These are phyloP conservation scores for Poeciliopsis retropinna DNA, from an alignment of 2,113 vertebrate species.

Conservation along the genomic window DNA sequence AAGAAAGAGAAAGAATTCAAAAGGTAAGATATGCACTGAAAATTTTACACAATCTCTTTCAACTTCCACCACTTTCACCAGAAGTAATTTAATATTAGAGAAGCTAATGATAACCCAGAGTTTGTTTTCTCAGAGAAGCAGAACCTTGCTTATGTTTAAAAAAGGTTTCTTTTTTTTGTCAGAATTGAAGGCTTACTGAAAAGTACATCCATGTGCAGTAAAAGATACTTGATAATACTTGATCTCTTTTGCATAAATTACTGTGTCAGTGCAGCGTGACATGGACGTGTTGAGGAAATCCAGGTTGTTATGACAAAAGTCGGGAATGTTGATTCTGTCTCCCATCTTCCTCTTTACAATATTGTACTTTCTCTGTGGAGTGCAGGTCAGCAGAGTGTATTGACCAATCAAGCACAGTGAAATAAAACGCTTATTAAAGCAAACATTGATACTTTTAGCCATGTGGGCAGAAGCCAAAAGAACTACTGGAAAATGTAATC, in stretches of 20 bases:
- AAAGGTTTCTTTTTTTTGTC: background rate
- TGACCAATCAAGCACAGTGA: background rate
- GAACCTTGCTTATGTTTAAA: background rate
- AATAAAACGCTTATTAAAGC: background rate
- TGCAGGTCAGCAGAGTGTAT: background rate
- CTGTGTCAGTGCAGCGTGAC: background rate
- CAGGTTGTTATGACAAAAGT: background rate
- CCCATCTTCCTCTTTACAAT: background rate
- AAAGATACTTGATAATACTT: background rate
- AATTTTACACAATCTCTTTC: slow-evolving; percentile 47
- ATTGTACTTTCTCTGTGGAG: background rate
- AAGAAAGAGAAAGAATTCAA: slow-evolving; percentile 21
- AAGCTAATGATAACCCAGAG: background rate
- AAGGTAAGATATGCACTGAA: slow-evolving; percentile 8
- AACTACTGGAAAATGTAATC: background rate
- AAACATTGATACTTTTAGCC: background rate
- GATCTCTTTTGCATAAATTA: background rate
- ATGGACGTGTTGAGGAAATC: background rate
- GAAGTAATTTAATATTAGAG: background rate
- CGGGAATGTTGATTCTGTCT: background rate
- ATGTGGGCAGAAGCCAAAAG: background rate
- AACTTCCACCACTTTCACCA: slow-evolving; percentile 10
- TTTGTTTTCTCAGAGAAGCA: background rate
- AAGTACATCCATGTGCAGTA: background rate
- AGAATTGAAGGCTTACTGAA: background rate